These are phyloP conservation scores for Cygnus olor DNA, from an alignment of 2,797 vertebrate genomes.

Conservation along the genomic window DNA sequence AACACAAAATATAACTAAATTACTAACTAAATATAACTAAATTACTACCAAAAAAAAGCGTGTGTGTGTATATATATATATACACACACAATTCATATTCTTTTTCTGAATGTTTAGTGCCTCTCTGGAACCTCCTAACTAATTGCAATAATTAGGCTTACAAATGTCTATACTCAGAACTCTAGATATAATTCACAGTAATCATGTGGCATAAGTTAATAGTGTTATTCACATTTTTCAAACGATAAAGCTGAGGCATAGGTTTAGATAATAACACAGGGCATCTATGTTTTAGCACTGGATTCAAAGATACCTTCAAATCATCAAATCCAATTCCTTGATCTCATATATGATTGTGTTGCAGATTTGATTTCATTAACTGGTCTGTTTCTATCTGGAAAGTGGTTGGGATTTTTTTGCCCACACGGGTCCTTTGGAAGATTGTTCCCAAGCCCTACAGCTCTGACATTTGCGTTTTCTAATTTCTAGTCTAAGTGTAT, in stretches of 20 bases:
- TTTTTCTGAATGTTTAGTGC: neutral
- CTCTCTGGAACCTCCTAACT: neutral
- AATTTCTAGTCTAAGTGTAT: neutral
- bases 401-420: neutral
- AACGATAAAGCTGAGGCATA: neutral
- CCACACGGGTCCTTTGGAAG: neutral
- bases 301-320: neutral
- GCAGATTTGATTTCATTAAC: neutral
- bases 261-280: neutral
- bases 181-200: neutral
- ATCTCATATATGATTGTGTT: neutral
- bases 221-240: neutral
- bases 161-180: neutral
- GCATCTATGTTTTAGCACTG: neutral
- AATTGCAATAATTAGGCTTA: neutral
- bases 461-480: constrained; percentile 2
- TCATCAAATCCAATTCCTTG: neutral
- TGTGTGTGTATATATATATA: neutral
- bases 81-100: neutral
- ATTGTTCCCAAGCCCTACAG: neutral
- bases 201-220: neutral
- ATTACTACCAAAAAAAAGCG: neutral
- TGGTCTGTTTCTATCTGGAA: neutral
- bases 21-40: neutral
- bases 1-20: neutral